phyloP scores from a whole-genome alignment of 2,888 invertebrate species.

The Tetragonisca angustula region DNA sequence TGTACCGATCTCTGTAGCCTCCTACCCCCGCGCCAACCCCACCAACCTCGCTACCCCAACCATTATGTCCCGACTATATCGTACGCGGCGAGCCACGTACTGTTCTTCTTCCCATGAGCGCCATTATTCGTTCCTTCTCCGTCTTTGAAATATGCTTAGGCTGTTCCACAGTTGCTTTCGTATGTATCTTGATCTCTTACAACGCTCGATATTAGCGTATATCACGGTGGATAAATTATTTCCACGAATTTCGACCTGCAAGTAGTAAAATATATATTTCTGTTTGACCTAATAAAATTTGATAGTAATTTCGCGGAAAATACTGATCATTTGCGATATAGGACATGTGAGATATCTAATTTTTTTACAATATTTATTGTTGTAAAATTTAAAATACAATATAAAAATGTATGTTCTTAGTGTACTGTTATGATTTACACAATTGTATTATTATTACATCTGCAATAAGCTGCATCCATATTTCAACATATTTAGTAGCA shows the following conservation, averaged over 20 bases:
- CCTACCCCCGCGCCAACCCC: slow-evolving; percentile 50
- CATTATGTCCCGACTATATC: slow-evolving; percentile 69
- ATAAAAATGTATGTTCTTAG: no score
- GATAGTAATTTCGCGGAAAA: background rate
- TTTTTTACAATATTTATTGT: background rate
- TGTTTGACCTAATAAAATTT: background rate
- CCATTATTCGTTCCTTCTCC: slow-evolving; percentile 68
- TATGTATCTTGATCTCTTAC: slow-evolving; percentile 35
- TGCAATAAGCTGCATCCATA: no score
- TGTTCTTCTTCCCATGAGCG: slow-evolving; percentile 70
- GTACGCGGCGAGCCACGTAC: slow-evolving; percentile 67
- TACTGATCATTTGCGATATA: background rate
- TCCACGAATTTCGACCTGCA: background rate
- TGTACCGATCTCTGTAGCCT: slow-evolving; percentile 74
- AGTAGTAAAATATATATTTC: background rate
- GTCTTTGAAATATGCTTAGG: slow-evolving; percentile 64
- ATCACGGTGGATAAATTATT: slow-evolving; percentile 10
- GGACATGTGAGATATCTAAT: background rate
- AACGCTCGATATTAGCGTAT: slow-evolving; percentile 23
- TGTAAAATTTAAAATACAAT: no score
- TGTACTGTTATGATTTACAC: no score
- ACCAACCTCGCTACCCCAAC: slow-evolving; percentile 50
- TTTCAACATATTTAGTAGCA: background rate
- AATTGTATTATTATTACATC: no score
- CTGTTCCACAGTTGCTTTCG: slow-evolving; percentile 42